Conservation (phyloP, 35 echinoderm and acorn worm species). For the Heliocidaris tuberculata region DNA sequence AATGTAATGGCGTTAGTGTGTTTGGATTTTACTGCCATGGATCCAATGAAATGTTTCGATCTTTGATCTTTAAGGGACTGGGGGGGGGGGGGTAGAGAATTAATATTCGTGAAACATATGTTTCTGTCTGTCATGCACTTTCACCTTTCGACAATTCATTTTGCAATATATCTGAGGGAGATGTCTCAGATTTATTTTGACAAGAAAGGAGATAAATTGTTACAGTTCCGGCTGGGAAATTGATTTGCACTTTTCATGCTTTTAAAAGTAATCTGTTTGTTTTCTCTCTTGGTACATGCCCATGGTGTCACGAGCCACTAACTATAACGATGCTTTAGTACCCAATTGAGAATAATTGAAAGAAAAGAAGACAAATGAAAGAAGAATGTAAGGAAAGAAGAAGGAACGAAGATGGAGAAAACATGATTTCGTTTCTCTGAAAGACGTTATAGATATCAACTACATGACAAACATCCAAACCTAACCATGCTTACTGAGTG, state of each 20-base stretch:
- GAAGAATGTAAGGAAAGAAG: neutral
- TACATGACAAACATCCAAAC: neutral
- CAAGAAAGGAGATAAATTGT: neutral
- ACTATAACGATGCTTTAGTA: neutral
- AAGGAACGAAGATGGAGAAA: neutral
- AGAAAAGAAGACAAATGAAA: neutral
- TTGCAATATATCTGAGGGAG: neutral
- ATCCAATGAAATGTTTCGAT: neutral
- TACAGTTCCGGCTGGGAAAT: constrained; percentile 3
- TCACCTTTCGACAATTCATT: neutral
- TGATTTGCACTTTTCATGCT: constrained; percentile 5
- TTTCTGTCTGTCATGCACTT: neutral
- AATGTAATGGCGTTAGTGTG: neutral
- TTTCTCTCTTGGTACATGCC: neutral
- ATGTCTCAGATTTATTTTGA: neutral
- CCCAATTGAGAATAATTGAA: neutral
- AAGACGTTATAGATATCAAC: neutral
- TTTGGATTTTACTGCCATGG: neutral
- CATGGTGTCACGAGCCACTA: neutral
- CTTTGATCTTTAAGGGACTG: neutral
- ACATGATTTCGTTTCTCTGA: too few species aligned
- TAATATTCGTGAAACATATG: neutral
- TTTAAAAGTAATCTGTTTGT: neutral
- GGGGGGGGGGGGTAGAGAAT: neutral
- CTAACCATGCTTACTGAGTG: too few species aligned